phyloP scores from a whole-genome alignment of 2,113 vertebrate species.

The Echinops telfairi region DNA sequence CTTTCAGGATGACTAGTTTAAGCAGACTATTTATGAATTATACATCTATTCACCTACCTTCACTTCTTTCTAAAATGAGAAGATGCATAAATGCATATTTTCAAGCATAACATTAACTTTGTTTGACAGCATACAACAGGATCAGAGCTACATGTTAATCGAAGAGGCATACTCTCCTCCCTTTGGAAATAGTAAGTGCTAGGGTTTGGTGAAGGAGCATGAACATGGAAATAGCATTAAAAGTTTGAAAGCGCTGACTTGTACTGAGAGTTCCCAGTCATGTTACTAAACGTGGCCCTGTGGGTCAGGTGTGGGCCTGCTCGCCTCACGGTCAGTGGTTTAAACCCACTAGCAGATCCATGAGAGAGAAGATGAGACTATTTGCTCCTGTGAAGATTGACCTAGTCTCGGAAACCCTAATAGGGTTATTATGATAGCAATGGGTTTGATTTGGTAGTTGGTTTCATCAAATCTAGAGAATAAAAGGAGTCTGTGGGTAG shows the following conservation, averaged over 20 bases:
- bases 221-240: background rate
- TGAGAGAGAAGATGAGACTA: no score
- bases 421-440: no score
- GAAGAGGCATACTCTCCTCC: background rate
- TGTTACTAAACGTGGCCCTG: background rate
- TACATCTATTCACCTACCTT: conserved; percentile 17
- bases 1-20: background rate
- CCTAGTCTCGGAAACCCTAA: no score
- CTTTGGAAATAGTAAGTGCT: background rate
- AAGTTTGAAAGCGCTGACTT: conserved; percentile 30
- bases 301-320: no score
- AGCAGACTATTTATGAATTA: conserved; percentile 52
- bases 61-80: conserved; percentile 59
- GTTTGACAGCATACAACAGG: background rate
- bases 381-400: no score
- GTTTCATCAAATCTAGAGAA: no score
- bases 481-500: no score
- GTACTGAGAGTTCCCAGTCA: background rate
- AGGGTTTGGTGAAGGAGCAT: background rate
- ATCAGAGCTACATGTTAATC: background rate
- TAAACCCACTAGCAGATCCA: background rate
- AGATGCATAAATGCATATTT: conserved; percentile 41
- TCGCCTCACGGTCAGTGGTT: background rate
- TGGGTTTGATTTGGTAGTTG: no score
- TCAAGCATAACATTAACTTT: background rate